Percentiles rank a stretch among this genome's conserved stretches.
phyloP scores from a whole-genome alignment of 92 coral and sea anemone genomes.

The Hydrozoanthus gracilis region DNA sequence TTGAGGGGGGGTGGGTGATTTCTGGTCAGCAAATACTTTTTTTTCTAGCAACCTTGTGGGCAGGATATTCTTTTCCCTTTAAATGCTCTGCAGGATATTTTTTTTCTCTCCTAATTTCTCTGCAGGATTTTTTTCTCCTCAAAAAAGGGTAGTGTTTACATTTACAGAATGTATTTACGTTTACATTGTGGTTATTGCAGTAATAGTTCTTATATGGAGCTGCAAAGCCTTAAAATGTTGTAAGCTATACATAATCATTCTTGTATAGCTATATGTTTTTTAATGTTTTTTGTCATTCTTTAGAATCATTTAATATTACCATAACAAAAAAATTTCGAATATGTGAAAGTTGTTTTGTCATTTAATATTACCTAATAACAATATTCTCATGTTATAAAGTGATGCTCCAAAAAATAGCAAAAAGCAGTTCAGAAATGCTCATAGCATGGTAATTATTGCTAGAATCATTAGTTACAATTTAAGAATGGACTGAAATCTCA shows the following conservation, averaged over 20 bases:
- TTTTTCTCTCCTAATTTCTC: constrained; percentile 38
- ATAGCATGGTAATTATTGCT: constrained; percentile 37
- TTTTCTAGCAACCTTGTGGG: constrained; percentile 49
- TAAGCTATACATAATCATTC: constrained; percentile 39
- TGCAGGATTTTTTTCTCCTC: constrained; percentile 11
- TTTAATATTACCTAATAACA: constrained; percentile 43
- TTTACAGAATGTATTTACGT: constrained; percentile 31
- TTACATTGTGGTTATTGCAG: constrained; percentile 43
- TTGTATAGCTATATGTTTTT: constrained; percentile 26
- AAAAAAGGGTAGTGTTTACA: constrained; percentile 35
- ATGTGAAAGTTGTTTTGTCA: too few relatives aligned
- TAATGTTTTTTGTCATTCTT: constrained; percentile 36
- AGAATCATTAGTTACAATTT: constrained; percentile 39
- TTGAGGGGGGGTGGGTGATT: constrained; percentile 22
- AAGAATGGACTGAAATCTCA: constrained; percentile 46
- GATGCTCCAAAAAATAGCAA: constrained; percentile 48
- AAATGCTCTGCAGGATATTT: constrained; percentile 29
- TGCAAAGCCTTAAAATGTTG: constrained; percentile 44
- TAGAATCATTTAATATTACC: too few relatives aligned
- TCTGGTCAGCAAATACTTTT: constrained; percentile 33
- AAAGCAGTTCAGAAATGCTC: too few relatives aligned
- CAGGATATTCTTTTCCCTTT: constrained; percentile 44
- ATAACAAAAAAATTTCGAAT: too few relatives aligned
- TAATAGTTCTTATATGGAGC: constrained; percentile 51
- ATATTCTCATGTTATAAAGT: too few relatives aligned